These are phyloP conservation scores for Lithobius niger DNA, from an alignment of 1,140 invertebrate species.

Conservation along the genomic window DNA sequence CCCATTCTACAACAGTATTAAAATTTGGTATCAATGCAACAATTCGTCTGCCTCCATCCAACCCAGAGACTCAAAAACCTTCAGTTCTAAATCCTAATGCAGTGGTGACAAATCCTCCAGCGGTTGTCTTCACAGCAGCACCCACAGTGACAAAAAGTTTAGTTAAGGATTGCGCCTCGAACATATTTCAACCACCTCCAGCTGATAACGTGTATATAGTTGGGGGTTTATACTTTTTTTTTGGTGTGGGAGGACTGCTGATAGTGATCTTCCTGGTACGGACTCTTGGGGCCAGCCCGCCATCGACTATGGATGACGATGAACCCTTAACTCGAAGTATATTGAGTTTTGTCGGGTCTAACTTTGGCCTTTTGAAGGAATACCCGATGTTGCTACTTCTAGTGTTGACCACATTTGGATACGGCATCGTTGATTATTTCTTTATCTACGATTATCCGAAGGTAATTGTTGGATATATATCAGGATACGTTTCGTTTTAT, in stretches of 20 bases:
- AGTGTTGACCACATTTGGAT: neutral
- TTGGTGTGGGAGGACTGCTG: neutral
- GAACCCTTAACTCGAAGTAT: neutral
- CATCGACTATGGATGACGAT: neutral
- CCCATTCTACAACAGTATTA: too few species aligned
- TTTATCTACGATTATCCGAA: neutral
- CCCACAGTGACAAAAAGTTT: too few species aligned
- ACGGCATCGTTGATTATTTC: neutral
- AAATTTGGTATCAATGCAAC: too few species aligned
- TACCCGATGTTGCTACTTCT: neutral
- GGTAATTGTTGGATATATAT: slow-evolving; percentile 4
- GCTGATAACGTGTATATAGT: neutral
- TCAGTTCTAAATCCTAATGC: too few species aligned
- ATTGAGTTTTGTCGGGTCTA: neutral
- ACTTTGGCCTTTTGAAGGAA: neutral
- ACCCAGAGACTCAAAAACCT: too few species aligned
- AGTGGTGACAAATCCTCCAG: too few species aligned
- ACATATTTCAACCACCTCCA: neutral
- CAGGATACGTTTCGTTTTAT: too few species aligned
- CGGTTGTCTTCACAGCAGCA: too few species aligned
- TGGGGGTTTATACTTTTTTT: neutral
- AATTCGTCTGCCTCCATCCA: too few species aligned
- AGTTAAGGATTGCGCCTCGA: too few species aligned
- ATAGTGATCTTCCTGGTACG: neutral
- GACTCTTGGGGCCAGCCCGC: neutral